Conservation (phyloP, 2,888 invertebrate species). For the Drosophila ezoana region DNA sequence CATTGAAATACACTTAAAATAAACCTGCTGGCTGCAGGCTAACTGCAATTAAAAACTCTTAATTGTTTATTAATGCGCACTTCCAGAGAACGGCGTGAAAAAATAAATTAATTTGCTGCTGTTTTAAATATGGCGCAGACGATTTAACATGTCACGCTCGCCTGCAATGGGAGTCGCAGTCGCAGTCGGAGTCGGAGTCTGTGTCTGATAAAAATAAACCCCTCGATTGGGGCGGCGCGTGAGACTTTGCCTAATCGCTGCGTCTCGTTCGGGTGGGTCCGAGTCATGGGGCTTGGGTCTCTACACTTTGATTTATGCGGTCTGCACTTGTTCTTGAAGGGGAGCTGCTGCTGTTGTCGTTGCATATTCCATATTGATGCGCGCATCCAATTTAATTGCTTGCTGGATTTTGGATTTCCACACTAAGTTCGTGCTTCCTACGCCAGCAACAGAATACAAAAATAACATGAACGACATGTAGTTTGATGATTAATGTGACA, state of each 20-base stretch:
- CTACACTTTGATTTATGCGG: slow-evolving; percentile 70
- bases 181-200: not conserved
- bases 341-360: slow-evolving; percentile 10
- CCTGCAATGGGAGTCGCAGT: not conserved
- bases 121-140: slow-evolving; percentile 74
- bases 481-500: slow-evolving; percentile 82
- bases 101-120: slow-evolving; percentile 75
- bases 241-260: slow-evolving; percentile 57
- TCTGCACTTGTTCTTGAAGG: slow-evolving; percentile 60
- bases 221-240: slow-evolving; percentile 15
- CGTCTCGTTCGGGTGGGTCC: slow-evolving; percentile 16
- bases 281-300: slow-evolving; percentile 5
- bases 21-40: slow-evolving; percentile 2
- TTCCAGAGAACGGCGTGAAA: slow-evolving; percentile 62
- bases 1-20: slow-evolving; percentile 8
- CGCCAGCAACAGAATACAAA: slow-evolving; percentile 42
- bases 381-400: slow-evolving; percentile 71
- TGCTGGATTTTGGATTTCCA: slow-evolving; percentile 62
- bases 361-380: slow-evolving; percentile 21
- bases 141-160: slow-evolving; percentile 60
- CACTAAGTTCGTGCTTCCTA: slow-evolving; percentile 77
- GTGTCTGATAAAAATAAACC: slow-evolving; percentile 47
- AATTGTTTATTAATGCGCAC: slow-evolving; percentile 77
- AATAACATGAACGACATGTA: slow-evolving; percentile 45
- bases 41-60: slow-evolving; percentile 69